phyloP scores from a whole-genome alignment of 2,888 invertebrate genomes.

The Oscheius sp. region DNA sequence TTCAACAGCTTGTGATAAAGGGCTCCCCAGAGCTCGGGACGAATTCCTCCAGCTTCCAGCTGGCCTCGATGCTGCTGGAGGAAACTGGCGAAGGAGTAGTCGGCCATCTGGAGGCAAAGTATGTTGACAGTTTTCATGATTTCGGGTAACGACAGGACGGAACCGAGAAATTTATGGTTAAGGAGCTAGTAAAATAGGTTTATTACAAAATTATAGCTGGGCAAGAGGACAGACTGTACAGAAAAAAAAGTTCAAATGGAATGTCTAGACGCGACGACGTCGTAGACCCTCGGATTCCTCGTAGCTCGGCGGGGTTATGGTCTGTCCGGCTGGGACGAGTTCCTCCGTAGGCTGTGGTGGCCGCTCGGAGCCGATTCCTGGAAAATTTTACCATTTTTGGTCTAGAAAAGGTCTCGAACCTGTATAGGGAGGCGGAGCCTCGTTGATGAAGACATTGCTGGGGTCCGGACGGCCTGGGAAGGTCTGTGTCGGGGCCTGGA shows the following conservation, averaged over 20 bases:
- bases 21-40: constrained; percentile 62
- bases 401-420: constrained; percentile 38
- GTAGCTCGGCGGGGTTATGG: constrained; percentile 52
- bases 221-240: background rate
- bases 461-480: constrained; percentile 64
- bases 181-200: background rate
- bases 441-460: constrained; percentile 62
- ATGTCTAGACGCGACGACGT: constrained; percentile 35
- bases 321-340: constrained; percentile 51
- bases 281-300: constrained; percentile 44
- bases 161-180: background rate
- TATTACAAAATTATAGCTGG: background rate
- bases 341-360: constrained; percentile 62
- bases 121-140: background rate
- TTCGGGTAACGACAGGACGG: too few relatives aligned
- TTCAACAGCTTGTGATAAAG: constrained; percentile 60
- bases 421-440: constrained; percentile 66
- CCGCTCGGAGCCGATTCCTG: constrained; percentile 60
- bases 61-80: constrained; percentile 61
- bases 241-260: background rate
- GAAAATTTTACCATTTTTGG: background rate
- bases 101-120: constrained; percentile 22
- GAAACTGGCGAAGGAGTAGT: constrained; percentile 57
- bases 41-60: constrained; percentile 61
- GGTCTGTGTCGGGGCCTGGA: constrained; percentile 46